These are phyloP conservation scores for Salpingus planirostris DNA, from an alignment of 2,888 invertebrate genomes.

Conservation along the genomic window DNA sequence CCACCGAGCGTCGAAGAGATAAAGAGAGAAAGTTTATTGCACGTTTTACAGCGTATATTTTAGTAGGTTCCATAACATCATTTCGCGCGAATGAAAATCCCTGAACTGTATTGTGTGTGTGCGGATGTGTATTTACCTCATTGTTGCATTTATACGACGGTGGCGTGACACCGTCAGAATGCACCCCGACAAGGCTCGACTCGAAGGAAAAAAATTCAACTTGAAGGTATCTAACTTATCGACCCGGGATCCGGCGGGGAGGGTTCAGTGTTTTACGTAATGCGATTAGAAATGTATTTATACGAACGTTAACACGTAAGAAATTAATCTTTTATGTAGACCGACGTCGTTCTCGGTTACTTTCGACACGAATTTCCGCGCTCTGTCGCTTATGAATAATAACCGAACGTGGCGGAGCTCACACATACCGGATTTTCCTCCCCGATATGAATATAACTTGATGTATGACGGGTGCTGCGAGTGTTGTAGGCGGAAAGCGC, in stretches of 20 bases:
- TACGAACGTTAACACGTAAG: conserved; percentile 23
- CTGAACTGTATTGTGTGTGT: too few species aligned
- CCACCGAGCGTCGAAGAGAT: conserved; percentile 16
- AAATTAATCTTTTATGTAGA: conserved; percentile 27
- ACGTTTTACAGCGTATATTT: conserved; percentile 18
- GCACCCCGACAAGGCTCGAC: too few species aligned
- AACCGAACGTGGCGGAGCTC: conserved; percentile 7
- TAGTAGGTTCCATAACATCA: conserved; percentile 14
- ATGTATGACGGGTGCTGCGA: too few species aligned
- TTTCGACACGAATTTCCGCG: conserved; percentile 21
- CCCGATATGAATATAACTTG: too few species aligned
- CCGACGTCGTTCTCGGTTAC: conserved; percentile 13
- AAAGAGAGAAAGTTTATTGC: conserved; percentile 21
- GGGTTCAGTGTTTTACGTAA: conserved; percentile 20
- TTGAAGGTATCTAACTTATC: conserved; percentile 20
- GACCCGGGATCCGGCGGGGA: too few species aligned
- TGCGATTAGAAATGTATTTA: conserved; percentile 25
- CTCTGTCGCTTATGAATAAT: conserved; percentile 22
- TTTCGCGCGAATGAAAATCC: conserved; percentile 12
- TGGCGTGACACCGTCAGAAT: too few species aligned
- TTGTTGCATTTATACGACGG: conserved; percentile 7
- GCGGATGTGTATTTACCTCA: conserved; percentile 12
- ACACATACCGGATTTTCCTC: too few species aligned
- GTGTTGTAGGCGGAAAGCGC: too few species aligned
- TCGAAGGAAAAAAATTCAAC: too few species aligned